Base-by-base conservation (phyloP, 64 coral and sea anemone species). In the Actinia equina region DNA sequence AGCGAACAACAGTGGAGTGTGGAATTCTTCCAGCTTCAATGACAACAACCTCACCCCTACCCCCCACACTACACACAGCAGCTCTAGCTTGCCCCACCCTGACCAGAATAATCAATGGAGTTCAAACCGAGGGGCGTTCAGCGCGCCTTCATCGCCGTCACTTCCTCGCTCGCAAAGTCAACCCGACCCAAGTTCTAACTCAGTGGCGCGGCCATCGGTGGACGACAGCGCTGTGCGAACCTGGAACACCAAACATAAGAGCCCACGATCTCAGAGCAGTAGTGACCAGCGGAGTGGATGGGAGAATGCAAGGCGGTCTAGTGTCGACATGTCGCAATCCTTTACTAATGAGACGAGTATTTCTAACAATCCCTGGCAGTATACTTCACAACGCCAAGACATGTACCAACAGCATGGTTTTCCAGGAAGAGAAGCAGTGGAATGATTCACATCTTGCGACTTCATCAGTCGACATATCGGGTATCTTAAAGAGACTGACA, bases 121-220 rank as follows among this genome's bases (percentile, higher is more conserved):
- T 0, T 89, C 93, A 1, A 95, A 79, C 3, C 77, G 97, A 25
- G 93, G 93, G 43, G 97, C 97, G 25, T 94, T 92, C 13, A 99
- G 97, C 84, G 97, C 97, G 2, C 97, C 97, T 43, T 99, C 97
- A 8, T 99, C 97, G 45, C 97, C 97, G 12, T 99, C 97, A 9
- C 90, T 95, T 2, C 93, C 91, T 15, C 90, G 93, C 57, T 86
- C 91, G 52, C 93, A 94, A 63, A 87, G 60, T 44, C 88, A 95
- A 6, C 88, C 90, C 20, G 86, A 92, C 77, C 83, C 91, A 7
- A n/a, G 85, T 54, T 86, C 90, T 19, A 91, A 84, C 1, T 81
- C 94, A 20, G 51, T 89, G 23, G 83, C 85, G 11, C 88, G 84
- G 53, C 93, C 97, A 46, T 92, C 90, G 27, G 83, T 90, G 53